Evolutionary conservation across 1,140 invertebrate species (phyloP).

Genomic region (Episyrphus balteatus): DNA sequence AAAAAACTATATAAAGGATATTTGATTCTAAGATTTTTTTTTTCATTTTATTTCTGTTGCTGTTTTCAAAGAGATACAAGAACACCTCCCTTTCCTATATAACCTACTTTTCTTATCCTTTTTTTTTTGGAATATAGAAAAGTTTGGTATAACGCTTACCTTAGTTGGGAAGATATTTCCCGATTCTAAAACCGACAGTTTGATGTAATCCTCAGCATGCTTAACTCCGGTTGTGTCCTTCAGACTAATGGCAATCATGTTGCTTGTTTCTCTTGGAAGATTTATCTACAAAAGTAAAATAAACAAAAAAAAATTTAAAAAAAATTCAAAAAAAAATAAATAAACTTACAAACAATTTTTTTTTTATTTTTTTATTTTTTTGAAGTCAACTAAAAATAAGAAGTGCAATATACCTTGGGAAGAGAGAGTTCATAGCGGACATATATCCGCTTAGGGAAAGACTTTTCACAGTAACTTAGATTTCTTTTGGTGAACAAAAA

Average conservation of each 20-base stretch:
- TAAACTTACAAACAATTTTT: slow-evolving; percentile 14
- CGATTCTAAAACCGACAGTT: slow-evolving; percentile 26
- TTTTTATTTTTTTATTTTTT: no score
- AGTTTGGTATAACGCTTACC: slow-evolving; percentile 17
- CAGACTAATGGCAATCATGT: slow-evolving; percentile 31
- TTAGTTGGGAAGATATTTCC: slow-evolving; percentile 28
- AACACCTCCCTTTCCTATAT: background rate
- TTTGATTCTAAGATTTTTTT: no score
- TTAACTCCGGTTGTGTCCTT: slow-evolving; percentile 31
- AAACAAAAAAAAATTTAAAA: slow-evolving; percentile 7
- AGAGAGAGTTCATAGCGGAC: no score
- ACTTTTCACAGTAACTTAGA: no score
- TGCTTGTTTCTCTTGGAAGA: slow-evolving; percentile 27
- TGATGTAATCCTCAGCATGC: slow-evolving; percentile 32
- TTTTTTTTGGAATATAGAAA: background rate
- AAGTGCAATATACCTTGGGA: no score
- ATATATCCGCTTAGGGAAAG: no score
- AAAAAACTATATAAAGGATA: no score
- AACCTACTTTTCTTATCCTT: background rate
- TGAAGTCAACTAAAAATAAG: no score
- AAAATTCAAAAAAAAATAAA: slow-evolving; percentile 10
- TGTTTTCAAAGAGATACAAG: no score
- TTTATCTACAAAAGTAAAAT: slow-evolving; percentile 16
- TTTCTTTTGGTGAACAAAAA: no score
- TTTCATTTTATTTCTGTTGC: no score